Percentiles rank a stretch among this genome's conserved stretches.
These are phyloP conservation scores for Cnemophilus loriae DNA, from an alignment of 2,113 vertebrate genomes.

Conservation along the genomic window DNA sequence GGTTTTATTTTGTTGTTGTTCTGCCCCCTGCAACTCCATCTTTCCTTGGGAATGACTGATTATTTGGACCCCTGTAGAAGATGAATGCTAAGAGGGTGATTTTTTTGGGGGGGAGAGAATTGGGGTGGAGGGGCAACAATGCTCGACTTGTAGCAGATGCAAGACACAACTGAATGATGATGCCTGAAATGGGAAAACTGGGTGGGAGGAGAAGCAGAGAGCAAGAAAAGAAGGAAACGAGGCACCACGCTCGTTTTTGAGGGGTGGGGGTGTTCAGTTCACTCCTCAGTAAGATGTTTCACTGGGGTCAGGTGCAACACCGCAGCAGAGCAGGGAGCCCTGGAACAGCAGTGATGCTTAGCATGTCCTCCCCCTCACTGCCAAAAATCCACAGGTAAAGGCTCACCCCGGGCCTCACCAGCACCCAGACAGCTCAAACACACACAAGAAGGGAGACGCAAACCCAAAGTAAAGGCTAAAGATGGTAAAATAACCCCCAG, in stretches of 20 bases:
- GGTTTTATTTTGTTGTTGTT: not conserved
- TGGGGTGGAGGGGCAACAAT: not conserved
- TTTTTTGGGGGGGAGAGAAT: not conserved
- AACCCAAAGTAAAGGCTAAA: not conserved
- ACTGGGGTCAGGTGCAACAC: not conserved
- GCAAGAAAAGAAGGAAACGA: not conserved
- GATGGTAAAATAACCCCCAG: not conserved
- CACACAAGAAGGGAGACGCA: not conserved
- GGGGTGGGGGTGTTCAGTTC: not conserved
- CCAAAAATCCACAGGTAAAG: not conserved
- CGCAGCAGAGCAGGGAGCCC: not conserved
- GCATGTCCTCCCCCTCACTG: not conserved
- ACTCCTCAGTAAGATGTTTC: not conserved
- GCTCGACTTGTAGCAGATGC: not conserved
- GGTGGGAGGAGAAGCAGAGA: not conserved
- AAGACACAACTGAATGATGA: not conserved
- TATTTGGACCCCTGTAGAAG: not conserved
- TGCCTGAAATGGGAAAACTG: not conserved
- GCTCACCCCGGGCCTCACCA: not conserved
- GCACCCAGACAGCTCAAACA: not conserved
- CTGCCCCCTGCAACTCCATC: not conserved
- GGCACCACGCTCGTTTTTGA: not conserved
- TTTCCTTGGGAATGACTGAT: not conserved
- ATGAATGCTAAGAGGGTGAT: not conserved
- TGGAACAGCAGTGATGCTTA: not conserved